Conservation (phyloP, 2,888 invertebrate genomes). For the Schizaphis graminum region DNA sequence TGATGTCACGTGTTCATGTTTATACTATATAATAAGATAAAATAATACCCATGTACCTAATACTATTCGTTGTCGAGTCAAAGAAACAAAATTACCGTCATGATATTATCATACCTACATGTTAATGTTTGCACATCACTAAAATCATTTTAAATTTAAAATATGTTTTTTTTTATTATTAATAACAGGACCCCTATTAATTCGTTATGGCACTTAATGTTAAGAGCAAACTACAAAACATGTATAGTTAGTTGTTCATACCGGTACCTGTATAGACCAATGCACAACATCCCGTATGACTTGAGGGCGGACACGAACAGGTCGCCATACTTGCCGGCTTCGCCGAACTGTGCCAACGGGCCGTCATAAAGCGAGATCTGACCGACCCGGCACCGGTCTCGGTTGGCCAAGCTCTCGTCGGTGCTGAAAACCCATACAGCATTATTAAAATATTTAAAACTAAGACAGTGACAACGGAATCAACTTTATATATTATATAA, state of each 20-base stretch:
- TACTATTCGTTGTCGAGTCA: neutral
- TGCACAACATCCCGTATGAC: constrained; percentile 98
- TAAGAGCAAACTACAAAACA: constrained; percentile 66
- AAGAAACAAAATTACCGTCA: neutral
- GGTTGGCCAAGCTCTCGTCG: constrained; percentile 93
- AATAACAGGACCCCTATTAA: constrained; percentile 16
- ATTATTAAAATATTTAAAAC: neutral
- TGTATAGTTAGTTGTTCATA: constrained; percentile 70
- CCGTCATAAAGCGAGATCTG: constrained; percentile 99
- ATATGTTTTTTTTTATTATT: neutral
- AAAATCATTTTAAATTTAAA: neutral
- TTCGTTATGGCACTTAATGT: constrained; percentile 6
- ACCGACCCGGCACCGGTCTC: constrained; percentile 97
- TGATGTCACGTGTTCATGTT: neutral
- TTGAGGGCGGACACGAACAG: constrained; percentile 96
- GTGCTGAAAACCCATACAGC: constrained; percentile 76
- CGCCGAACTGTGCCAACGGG: constrained; percentile 96
- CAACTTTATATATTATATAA: neutral
- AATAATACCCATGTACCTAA: neutral
- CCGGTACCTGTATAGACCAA: constrained; percentile 92
- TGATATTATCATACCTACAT: neutral
- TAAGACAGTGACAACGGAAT: neutral
- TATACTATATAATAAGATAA: neutral
- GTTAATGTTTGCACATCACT: neutral
- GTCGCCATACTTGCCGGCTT: constrained; percentile 98